These are phyloP conservation scores for Megaceryle maxima DNA, from an alignment of 2,113 vertebrate species.

Conservation along the genomic window DNA sequence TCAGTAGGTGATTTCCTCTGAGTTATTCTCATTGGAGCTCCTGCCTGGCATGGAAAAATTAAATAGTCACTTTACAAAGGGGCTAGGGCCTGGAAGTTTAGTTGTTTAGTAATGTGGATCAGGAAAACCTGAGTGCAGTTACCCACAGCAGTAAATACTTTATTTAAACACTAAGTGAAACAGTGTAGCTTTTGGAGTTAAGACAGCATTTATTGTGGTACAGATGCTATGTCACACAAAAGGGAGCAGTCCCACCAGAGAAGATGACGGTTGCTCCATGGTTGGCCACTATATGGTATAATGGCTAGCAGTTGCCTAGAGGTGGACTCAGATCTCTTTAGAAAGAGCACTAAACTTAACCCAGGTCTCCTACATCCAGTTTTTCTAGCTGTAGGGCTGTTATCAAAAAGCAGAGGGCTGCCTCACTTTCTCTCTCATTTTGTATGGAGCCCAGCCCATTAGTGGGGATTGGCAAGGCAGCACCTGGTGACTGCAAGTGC, in stretches of 20 bases:
- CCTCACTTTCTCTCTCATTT: neutral
- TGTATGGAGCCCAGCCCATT: fast-evolving
- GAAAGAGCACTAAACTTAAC: neutral
- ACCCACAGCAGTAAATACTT: neutral
- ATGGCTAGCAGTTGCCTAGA: neutral
- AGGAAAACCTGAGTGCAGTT: neutral
- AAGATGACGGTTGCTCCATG: fast-evolving
- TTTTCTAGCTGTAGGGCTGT: neutral
- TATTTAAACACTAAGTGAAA: neutral
- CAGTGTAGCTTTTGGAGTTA: neutral
- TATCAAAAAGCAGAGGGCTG: fast-evolving
- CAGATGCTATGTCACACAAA: neutral
- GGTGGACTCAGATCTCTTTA: neutral
- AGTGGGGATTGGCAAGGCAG: neutral
- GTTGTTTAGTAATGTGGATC: neutral
- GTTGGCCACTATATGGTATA: neutral
- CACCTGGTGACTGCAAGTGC: neutral
- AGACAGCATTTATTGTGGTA: neutral
- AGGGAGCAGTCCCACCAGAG: neutral
- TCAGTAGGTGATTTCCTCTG: neutral
- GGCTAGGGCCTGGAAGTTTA: neutral
- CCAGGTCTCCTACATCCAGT: neutral
- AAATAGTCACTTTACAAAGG: neutral
- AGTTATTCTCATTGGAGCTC: neutral
- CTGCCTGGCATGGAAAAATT: neutral